Base-by-base conservation (phyloP, 2,113 vertebrate genomes). In the Callithrix jacchus region DNA sequence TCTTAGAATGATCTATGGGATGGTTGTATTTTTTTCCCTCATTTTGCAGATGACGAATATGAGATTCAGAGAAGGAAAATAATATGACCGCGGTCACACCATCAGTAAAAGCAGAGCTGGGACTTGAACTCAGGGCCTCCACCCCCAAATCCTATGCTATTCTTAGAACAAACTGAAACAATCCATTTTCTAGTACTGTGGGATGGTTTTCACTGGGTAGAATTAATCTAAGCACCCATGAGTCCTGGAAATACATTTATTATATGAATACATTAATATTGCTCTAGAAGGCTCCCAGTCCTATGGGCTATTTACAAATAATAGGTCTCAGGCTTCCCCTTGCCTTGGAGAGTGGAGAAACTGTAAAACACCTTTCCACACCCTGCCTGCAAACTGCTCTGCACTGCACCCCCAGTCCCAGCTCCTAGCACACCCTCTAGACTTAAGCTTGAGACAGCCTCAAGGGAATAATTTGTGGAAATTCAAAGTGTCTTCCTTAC, bases 1-100 rank as follows among this genome's bases (percentile, higher is more conserved):
- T 95, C 95, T 93, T 95, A 86, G 84, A 79, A 88, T 97, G 97
- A 98, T 97, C 96, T 96, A 97, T 79, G 94, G 85, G 66, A 97
- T 95, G 71, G 42, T 58, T 58, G 54, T 61, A 49, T 89, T 93
- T 95, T 84, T 89, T 92, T 47, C 71, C 35, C 87, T 94, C 89
- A 95, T 95, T 92, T 92, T 92, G 21, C 49, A 92, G 70, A 97
- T 91, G 96, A 97, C 8, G 2, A 84, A 94, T 68, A 61, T 87
- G 83, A 95, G 93, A 93, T 79, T 95, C 81, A 70, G 92, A 85
- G 5, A 83, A 5, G 66, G 76, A 85, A 92, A 95, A 30, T 73
- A 77, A 71, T 49, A 68, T 4, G 52, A 45, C 20, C 74, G 81
- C 97, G 73, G 84, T 97, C 87, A 95, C 64, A 81, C 40, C 52